Conservation (phyloP, 2,113 vertebrate species). For the Alexandromys fortis region DNA sequence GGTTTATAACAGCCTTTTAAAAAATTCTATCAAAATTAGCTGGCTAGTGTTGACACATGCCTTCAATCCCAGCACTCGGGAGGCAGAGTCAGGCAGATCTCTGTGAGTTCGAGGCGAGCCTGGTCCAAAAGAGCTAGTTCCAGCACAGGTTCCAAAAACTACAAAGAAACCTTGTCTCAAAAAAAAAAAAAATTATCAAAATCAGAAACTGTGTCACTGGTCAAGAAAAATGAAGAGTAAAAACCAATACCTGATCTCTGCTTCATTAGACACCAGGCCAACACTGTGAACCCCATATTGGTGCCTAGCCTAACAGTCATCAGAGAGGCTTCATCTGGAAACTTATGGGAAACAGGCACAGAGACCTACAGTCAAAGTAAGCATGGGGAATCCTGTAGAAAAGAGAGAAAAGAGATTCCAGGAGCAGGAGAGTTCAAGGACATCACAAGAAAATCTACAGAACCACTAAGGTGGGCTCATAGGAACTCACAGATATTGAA, state of each 20-base stretch:
- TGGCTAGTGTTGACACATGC: too few species aligned
- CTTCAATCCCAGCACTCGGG: too few species aligned
- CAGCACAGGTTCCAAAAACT: too few species aligned
- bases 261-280: not conserved
- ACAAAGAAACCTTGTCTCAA: too few species aligned
- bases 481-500: not conserved
- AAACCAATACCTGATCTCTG: not conserved
- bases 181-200: not conserved
- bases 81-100: too few species aligned
- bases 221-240: not conserved
- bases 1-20: not conserved
- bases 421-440: not conserved
- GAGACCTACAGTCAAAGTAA: not conserved
- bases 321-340: not conserved
- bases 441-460: not conserved
- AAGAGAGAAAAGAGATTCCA: not conserved
- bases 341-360: not conserved
- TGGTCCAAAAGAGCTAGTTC: too few species aligned
- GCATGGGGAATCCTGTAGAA: not conserved
- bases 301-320: not conserved
- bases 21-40: not conserved
- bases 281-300: not conserved
- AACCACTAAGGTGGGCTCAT: not conserved
- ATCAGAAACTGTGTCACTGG: not conserved
- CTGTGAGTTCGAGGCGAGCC: too few species aligned